phyloP scores from a whole-genome alignment of 2,113 vertebrate species.

The Megaceryle maxima region DNA sequence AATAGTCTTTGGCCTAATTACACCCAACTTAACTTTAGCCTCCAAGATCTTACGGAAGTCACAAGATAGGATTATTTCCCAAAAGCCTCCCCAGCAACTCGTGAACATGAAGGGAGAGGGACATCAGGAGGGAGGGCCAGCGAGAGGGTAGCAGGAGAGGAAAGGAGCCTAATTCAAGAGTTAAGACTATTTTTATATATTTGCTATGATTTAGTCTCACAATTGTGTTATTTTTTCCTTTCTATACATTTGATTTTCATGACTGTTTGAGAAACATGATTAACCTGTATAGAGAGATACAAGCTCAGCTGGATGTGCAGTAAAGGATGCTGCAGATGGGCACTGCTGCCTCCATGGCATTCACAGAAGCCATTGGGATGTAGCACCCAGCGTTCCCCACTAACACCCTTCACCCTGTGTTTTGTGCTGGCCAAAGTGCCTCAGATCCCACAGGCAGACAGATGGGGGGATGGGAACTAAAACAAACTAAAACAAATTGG shows the following conservation, averaged over 20 bases:
- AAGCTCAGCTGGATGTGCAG: not conserved
- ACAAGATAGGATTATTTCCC: not conserved
- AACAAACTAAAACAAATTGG: not conserved
- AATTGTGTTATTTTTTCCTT: not conserved
- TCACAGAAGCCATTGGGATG: not conserved
- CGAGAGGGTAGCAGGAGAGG: fast-evolving
- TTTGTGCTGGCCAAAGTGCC: not conserved
- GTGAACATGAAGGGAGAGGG: not conserved
- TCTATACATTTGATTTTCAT: not conserved
- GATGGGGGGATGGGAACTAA: not conserved
- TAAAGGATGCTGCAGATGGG: not conserved
- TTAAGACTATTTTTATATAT: not conserved
- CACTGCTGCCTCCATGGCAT: fast-evolving
- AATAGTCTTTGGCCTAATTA: not conserved
- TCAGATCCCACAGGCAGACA: not conserved
- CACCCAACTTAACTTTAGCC: not conserved
- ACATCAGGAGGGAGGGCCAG: not conserved
- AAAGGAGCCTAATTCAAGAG: not conserved
- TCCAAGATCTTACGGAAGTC: not conserved
- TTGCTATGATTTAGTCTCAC: not conserved
- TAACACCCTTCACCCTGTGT: not conserved
- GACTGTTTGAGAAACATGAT: not conserved
- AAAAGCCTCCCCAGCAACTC: not conserved
- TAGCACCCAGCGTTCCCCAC: not conserved
- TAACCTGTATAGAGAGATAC: not conserved